phyloP scores from a whole-genome alignment of 2,113 vertebrate species.

The Tetraodon nigroviridis region DNA sequence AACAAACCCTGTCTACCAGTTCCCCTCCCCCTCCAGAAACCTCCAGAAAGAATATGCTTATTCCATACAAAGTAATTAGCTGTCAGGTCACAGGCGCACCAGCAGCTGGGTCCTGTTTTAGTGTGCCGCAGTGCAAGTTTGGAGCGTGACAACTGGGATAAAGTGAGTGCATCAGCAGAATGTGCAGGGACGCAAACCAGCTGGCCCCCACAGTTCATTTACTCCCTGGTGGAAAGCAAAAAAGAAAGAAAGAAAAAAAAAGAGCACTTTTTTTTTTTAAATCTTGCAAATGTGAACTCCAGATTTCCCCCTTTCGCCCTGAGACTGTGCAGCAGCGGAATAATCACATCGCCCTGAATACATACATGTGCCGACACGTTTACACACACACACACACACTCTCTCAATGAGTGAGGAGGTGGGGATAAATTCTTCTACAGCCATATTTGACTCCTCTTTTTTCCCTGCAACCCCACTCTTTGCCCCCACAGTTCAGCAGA shows the following conservation, averaged over 20 bases:
- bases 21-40: slow-evolving; percentile 31
- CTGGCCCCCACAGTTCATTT: slow-evolving; percentile 42
- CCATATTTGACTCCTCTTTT: slow-evolving; percentile 38
- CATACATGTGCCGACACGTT: slow-evolving; percentile 31
- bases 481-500: slow-evolving; percentile 18
- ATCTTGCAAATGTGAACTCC: slow-evolving; percentile 21
- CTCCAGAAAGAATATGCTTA: slow-evolving; percentile 35
- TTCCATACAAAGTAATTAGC: slow-evolving; percentile 52
- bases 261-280: slow-evolving; percentile 38
- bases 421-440: slow-evolving; percentile 31
- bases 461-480: slow-evolving; percentile 17
- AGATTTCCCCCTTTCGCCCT: slow-evolving; percentile 22
- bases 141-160: slow-evolving; percentile 33
- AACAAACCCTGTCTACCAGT: slow-evolving; percentile 4
- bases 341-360: slow-evolving; percentile 6
- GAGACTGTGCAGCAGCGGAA: slow-evolving; percentile 25
- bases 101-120: slow-evolving; percentile 63
- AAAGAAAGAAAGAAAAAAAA: slow-evolving; percentile 12
- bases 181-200: slow-evolving; percentile 53
- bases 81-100: slow-evolving; percentile 40
- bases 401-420: slow-evolving; percentile 6
- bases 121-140: slow-evolving; percentile 21
- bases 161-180: slow-evolving; percentile 30
- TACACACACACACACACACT: neutral
- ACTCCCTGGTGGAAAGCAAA: slow-evolving; percentile 17